Conservation (phyloP, 2,797 vertebrate genomes). For the Geotrypetes seraphini region DNA sequence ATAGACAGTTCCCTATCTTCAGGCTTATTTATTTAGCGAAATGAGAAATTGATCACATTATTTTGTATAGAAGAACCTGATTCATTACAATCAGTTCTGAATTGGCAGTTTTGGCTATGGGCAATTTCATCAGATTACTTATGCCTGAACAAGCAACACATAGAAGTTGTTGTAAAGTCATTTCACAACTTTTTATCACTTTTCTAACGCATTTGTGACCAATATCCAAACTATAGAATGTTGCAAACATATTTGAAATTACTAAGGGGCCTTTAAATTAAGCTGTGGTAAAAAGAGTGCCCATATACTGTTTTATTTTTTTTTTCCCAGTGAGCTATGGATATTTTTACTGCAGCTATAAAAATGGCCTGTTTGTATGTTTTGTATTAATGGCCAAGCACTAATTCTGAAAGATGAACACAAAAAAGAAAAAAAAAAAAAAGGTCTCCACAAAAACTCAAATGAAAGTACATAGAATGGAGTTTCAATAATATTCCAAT, state of each 20-base stretch:
- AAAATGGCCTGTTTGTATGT: slow-evolving; percentile 2
- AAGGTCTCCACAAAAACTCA: no score
- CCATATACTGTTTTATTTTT: no score
- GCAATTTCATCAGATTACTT: slow-evolving; percentile 85
- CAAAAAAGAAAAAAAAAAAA: no score
- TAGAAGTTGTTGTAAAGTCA: no score
- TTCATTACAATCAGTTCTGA: slow-evolving; percentile 94
- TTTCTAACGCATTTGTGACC: slow-evolving; percentile 71
- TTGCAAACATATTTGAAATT: slow-evolving; percentile 20
- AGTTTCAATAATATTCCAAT: no score
- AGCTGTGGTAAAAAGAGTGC: slow-evolving; percentile 8
- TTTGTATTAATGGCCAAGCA: no score
- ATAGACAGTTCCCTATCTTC: slow-evolving; percentile 76
- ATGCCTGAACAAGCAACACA: slow-evolving; percentile 77
- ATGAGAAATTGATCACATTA: slow-evolving; percentile 99
- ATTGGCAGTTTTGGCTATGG: slow-evolving; percentile 88
- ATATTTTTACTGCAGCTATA: not conserved
- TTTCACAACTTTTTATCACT: slow-evolving; percentile 90
- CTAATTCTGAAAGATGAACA: no score
- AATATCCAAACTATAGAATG: slow-evolving; percentile 34
- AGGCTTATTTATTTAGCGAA: slow-evolving; percentile 96
- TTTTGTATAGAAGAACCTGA: slow-evolving; percentile 88
- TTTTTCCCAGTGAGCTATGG: no score
- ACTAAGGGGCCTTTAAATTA: slow-evolving; percentile 12
- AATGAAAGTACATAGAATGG: no score